phyloP scores from a whole-genome alignment of 2,113 vertebrate genomes.

The Gila orcuttii region DNA sequence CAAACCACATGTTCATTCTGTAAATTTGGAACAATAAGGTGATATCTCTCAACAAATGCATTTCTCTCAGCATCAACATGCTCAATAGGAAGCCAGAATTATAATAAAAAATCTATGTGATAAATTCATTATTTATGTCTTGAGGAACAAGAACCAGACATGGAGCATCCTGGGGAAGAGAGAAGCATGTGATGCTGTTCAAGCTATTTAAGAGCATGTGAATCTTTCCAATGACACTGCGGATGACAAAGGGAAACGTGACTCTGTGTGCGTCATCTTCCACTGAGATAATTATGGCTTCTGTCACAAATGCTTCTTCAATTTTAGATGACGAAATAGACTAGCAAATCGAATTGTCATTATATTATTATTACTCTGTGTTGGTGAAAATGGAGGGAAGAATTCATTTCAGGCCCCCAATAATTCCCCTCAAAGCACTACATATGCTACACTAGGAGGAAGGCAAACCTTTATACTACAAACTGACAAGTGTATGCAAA shows the following conservation, averaged over 20 bases:
- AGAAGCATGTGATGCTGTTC: not conserved
- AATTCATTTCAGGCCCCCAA: conserved; percentile 54
- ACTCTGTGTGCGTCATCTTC: conserved; percentile 58
- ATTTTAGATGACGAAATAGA: conserved; percentile 1
- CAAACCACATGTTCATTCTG: not conserved
- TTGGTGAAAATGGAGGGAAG: conserved; percentile 50
- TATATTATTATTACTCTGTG: conserved; percentile 50
- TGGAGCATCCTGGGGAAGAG: not conserved
- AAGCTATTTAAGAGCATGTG: conserved; percentile 38
- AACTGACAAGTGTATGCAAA: conserved; percentile 26
- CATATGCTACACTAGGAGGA: conserved; percentile 16
- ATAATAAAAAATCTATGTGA: conserved; percentile 38
- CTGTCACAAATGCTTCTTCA: conserved; percentile 39
- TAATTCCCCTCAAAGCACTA: conserved; percentile 44
- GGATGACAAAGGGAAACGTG: conserved; percentile 54
- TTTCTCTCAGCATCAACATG: not conserved
- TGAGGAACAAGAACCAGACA: conserved; percentile 16
- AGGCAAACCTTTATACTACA: not conserved
- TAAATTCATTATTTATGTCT: conserved; percentile 48
- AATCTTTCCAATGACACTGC: conserved; percentile 50
- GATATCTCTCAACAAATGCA: not conserved
- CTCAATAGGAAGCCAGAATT: conserved; percentile 16
- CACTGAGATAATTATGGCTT: conserved; percentile 31
- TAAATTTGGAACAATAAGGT: not conserved
- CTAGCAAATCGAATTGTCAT: conserved; percentile 42